Evolutionary conservation across 23 tunicate genomes (phyloP).

Genomic region (Halocynthia aurantium): DNA sequence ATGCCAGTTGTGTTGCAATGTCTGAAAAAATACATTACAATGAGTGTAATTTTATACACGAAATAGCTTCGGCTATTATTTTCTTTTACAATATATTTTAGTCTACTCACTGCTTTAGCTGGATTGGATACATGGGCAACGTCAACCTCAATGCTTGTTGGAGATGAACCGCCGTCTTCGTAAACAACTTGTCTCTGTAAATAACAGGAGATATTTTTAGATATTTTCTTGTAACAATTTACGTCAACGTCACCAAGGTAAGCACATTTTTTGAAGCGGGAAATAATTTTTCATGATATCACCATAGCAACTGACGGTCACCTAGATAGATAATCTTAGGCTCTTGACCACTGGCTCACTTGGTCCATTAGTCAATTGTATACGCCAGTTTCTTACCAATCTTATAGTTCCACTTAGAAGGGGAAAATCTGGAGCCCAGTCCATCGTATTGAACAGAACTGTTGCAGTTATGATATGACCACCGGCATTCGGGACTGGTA

Average conservation of each 20-base stretch:
- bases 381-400: constrained; percentile 27
- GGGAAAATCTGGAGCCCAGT: no score
- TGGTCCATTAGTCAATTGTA: background rate
- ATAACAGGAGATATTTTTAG: background rate
- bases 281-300: no score
- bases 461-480: constrained; percentile 51
- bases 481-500: constrained; percentile 15
- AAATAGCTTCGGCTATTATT: background rate
- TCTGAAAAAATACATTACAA: constrained; percentile 5
- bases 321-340: no score
- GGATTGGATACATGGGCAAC: constrained; percentile 2
- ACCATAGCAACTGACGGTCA: no score
- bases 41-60: background rate
- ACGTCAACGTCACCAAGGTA: no score
- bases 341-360: no score
- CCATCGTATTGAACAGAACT: constrained; percentile 8
- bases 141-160: constrained; percentile 39
- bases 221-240: no score
- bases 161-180: constrained; percentile 56
- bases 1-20: constrained; percentile 63
- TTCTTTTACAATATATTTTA: background rate
- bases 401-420: constrained; percentile 23
- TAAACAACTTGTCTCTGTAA: constrained; percentile 72
- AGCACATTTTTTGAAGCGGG: no score
- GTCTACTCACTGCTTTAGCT: background rate